A percentile compares a stretch with the other conserved stretches of the same genome.
These are phyloP conservation scores for Onychorhynchus coronatus DNA, from an alignment of 2,113 vertebrate species.

Conservation along the genomic window DNA sequence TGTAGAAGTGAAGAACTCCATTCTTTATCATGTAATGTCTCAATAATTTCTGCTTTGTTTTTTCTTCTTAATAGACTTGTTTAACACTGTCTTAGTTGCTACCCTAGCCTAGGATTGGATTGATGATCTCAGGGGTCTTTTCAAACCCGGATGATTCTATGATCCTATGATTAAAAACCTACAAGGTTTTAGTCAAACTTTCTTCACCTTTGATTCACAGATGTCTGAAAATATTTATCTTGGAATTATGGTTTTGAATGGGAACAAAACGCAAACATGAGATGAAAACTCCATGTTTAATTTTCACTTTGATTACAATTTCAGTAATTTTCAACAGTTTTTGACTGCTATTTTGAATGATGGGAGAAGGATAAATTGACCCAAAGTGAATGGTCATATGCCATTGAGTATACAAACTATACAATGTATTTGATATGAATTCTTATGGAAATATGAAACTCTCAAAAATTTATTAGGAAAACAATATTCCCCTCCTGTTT, in stretches of 20 bases:
- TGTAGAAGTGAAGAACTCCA: background rate
- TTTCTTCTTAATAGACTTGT: background rate
- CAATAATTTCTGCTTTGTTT: background rate
- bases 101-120: background rate
- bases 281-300: background rate
- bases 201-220: background rate
- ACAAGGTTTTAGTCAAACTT: background rate
- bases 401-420: background rate
- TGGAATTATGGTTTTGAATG: background rate
- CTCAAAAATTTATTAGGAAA: background rate
- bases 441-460: background rate
- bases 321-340: background rate
- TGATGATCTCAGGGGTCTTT: no score
- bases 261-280: background rate
- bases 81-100: background rate
- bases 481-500: background rate
- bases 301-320: background rate
- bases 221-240: background rate
- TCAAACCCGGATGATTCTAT: no score
- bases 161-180: no score
- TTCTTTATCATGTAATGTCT: background rate
- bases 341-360: background rate
- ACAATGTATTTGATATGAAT: background rate
- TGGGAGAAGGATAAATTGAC: background rate
- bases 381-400: rapidly evolving